Percentiles rank a stretch among this genome's conserved stretches.
phyloP scores from a whole-genome alignment of 2,888 invertebrate genomes.

The Scaptomyza cyrtandrae region DNA sequence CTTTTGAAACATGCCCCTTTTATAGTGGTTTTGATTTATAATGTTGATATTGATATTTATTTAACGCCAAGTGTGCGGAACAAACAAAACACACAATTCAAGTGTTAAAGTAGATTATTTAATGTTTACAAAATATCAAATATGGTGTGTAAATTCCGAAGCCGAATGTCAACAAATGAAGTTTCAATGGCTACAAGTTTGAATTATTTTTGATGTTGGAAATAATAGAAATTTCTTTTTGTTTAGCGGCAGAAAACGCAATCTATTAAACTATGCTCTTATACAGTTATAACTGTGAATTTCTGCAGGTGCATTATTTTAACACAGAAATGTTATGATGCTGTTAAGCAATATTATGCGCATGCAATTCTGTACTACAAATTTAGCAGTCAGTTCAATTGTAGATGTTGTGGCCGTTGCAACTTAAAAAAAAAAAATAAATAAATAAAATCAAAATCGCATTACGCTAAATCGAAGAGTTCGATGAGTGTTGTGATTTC shows the following conservation, averaged over 20 bases:
- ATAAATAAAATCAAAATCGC: not conserved
- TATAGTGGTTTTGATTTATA: slow-evolving; percentile 20
- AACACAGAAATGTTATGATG: slow-evolving; percentile 18
- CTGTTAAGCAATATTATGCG: slow-evolving; percentile 30
- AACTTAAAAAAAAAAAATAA: slow-evolving; percentile 18
- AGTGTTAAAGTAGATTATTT: slow-evolving; percentile 4
- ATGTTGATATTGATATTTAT: slow-evolving; percentile 11
- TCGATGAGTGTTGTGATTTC: slow-evolving; percentile 37
- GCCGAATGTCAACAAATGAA: not conserved
- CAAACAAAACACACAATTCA: slow-evolving; percentile 7
- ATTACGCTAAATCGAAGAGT: slow-evolving; percentile 9
- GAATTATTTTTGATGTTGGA: too few species aligned
- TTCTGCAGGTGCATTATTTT: not conserved
- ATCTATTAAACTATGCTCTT: too few species aligned
- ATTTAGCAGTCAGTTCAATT: slow-evolving; percentile 52
- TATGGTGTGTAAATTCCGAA: not conserved
- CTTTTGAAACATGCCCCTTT: slow-evolving; percentile 4
- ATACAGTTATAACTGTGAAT: too few species aligned
- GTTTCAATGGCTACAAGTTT: not conserved
- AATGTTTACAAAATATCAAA: slow-evolving; percentile 1
- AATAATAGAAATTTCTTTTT: too few species aligned
- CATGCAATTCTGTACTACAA: slow-evolving; percentile 24
- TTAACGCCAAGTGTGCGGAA: slow-evolving; percentile 27
- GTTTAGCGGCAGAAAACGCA: too few species aligned
- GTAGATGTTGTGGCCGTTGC: slow-evolving; percentile 51